Conservation (phyloP, 2,797 vertebrate species). For the Luscinia megarhynchos region DNA sequence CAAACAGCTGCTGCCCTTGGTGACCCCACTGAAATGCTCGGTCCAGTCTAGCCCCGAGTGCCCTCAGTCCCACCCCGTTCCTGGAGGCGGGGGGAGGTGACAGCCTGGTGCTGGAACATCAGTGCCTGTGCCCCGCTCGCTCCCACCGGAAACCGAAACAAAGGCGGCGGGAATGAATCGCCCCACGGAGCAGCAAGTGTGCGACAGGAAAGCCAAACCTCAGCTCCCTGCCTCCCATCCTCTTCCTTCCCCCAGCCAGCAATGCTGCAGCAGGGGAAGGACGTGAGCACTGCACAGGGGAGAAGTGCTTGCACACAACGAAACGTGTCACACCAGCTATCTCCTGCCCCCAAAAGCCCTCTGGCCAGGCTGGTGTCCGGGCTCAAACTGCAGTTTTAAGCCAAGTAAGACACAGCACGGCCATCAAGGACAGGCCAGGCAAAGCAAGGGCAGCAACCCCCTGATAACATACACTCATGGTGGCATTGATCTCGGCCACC, state of each 20-base stretch:
- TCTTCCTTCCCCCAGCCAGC: neutral
- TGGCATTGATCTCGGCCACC: slow-evolving; percentile 86
- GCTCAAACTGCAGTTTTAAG: neutral
- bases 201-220: slow-evolving; percentile 48
- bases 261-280: neutral
- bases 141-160: neutral
- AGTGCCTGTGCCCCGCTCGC: rapidly evolving
- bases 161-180: slow-evolving; percentile 45
- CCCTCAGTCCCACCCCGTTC: neutral
- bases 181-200: neutral
- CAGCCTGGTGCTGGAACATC: neutral
- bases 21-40: rapidly evolving
- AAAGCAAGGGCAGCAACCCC: neutral
- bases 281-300: neutral
- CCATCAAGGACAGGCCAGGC: neutral
- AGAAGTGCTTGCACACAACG: neutral
- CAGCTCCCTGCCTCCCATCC: slow-evolving; percentile 34
- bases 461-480: slow-evolving; percentile 83
- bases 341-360: neutral
- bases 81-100: neutral
- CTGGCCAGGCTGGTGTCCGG: neutral
- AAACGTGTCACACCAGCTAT: rapidly evolving
- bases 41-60: neutral
- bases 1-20: neutral
- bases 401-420: rapidly evolving